Evolutionary conservation across 2,113 vertebrate species (phyloP).

Genomic region (Tinamus guttatus): DNA sequence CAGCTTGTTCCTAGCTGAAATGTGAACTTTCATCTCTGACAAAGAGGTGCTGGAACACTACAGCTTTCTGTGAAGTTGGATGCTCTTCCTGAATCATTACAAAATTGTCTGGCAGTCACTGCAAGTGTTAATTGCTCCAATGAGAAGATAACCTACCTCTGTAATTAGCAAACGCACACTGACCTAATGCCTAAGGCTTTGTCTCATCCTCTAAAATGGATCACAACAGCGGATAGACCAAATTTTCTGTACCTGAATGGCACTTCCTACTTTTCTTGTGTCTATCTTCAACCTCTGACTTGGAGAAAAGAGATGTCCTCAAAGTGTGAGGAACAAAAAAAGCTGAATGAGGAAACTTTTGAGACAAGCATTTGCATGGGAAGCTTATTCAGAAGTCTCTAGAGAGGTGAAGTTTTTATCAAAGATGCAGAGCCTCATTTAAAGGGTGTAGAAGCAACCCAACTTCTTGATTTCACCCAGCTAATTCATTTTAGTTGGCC

Average conservation of each 20-base stretch:
- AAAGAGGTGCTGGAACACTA: conserved; percentile 39
- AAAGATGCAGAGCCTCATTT: neutral
- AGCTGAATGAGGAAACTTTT: neutral
- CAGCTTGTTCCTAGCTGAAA: conserved; percentile 26
- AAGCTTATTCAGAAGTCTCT: neutral
- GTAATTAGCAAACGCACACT: conserved; percentile 34
- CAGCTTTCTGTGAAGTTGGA: conserved; percentile 42
- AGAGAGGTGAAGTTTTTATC: neutral
- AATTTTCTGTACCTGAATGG: neutral
- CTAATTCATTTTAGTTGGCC: neutral
- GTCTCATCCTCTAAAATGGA: conserved; percentile 2
- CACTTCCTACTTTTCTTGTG: neutral
- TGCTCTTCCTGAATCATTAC: conserved; percentile 57
- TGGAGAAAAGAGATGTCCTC: neutral
- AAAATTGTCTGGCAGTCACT: conserved; percentile 52
- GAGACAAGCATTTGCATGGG: neutral
- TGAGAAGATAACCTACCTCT: conserved; percentile 44
- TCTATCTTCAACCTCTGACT: neutral
- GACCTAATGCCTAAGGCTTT: conserved; percentile 2
- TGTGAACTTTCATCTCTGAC: conserved; percentile 38
- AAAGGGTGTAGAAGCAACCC: neutral
- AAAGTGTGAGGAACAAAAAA: neutral
- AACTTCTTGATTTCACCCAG: neutral
- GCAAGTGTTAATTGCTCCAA: conserved; percentile 56
- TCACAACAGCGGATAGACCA: neutral